phyloP scores from a whole-genome alignment of 2,113 vertebrate species.

The Myanophis thanlyinensis region DNA sequence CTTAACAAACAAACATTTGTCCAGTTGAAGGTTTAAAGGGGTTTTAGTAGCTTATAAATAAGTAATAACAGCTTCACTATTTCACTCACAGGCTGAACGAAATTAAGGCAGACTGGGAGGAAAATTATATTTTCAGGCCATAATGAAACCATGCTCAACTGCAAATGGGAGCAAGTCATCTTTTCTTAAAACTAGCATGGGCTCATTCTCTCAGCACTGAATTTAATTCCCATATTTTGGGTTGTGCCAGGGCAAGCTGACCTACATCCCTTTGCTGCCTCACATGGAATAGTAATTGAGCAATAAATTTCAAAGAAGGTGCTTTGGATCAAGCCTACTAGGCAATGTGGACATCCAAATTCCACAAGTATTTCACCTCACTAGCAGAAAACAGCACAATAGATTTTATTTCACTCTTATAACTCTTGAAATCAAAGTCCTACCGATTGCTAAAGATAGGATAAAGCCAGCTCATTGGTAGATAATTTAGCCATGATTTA shows the following conservation, averaged over 20 bases:
- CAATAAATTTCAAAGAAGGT: not conserved
- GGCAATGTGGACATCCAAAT: not conserved
- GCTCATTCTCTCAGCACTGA: not conserved
- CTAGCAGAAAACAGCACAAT: not conserved
- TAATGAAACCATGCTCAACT: not conserved
- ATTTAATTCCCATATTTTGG: not conserved
- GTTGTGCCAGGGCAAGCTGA: not conserved
- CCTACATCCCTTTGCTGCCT: not conserved
- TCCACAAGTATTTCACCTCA: not conserved
- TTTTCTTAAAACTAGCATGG: not conserved
- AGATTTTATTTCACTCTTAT: not conserved
- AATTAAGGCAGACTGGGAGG: not conserved
- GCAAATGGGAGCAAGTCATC: not conserved
- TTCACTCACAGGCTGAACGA: not conserved
- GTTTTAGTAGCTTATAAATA: not conserved
- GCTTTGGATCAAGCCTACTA: not conserved
- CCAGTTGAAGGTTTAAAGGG: not conserved
- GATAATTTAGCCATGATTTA: not conserved
- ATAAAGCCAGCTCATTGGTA: not conserved
- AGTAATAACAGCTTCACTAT: not conserved
- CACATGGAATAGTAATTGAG: not conserved
- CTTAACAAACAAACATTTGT: not conserved
- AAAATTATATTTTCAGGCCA: not conserved
- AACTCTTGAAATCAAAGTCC: not conserved
- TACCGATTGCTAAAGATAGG: not conserved